Percentiles rank a stretch among this genome's conserved stretches.
phyloP scores from a whole-genome alignment of 2,797 vertebrate genomes.

The Amblyraja radiata region DNA sequence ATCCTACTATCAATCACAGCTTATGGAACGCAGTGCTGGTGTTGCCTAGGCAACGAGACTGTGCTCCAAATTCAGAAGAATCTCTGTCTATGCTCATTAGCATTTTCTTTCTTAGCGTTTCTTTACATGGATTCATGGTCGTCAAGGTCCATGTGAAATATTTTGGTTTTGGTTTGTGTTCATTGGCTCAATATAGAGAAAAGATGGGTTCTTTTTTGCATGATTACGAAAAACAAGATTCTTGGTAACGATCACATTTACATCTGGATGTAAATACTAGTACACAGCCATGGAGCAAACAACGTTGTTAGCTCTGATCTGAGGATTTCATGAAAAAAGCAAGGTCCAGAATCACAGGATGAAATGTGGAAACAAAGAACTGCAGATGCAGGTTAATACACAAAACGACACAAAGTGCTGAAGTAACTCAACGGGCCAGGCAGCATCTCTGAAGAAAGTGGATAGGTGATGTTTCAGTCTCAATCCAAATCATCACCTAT shows the following conservation, averaged over 20 bases:
- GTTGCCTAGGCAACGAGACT: slow-evolving; percentile 5
- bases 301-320: not conserved
- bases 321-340: not conserved
- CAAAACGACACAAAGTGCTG: too few relatives aligned
- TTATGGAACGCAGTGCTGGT: not conserved
- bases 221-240: not conserved
- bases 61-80: slow-evolving; percentile 12
- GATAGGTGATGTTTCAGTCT: too few relatives aligned
- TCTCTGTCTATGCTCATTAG: not conserved
- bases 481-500: too few relatives aligned
- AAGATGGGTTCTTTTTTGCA: not conserved
- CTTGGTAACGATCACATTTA: not conserved
- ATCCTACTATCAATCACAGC: not conserved
- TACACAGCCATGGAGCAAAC: not conserved
- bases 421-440: too few relatives aligned
- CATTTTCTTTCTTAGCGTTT: slow-evolving; percentile 29
- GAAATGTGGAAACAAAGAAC: not conserved
- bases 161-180: slow-evolving; percentile 8
- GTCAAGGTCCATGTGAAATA: not conserved
- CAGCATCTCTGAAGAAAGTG: too few relatives aligned
- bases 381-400: too few relatives aligned
- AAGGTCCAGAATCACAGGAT: too few relatives aligned
- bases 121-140: not conserved
- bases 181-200: not conserved
- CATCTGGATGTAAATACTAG: not conserved